Evolutionary conservation across 2,113 vertebrate species (phyloP).

Genomic region (Manacus vitellinus): DNA sequence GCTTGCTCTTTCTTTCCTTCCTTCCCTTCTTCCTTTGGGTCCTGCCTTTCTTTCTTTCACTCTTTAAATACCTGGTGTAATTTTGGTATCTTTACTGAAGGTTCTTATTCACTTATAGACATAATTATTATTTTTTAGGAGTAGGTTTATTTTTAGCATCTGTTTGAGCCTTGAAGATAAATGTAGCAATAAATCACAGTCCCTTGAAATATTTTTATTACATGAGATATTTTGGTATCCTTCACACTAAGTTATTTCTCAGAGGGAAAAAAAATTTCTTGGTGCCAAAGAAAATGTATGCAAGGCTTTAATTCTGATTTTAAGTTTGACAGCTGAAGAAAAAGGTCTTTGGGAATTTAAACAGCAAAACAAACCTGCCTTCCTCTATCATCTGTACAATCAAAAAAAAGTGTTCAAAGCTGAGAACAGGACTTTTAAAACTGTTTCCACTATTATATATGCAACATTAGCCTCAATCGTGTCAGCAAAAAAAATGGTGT

Average conservation of each 20-base stretch:
- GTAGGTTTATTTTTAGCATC: not conserved
- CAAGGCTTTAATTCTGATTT: not conserved
- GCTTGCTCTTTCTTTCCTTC: not conserved
- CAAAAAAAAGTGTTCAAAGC: not conserved
- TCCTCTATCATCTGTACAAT: not conserved
- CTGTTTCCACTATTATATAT: not conserved
- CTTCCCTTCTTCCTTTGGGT: not conserved
- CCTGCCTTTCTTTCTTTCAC: not conserved
- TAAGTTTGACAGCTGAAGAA: not conserved
- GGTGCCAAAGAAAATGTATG: not conserved
- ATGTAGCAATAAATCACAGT: not conserved
- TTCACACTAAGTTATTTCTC: not conserved
- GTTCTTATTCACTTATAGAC: not conserved
- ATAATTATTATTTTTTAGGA: not conserved
- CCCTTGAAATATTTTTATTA: not conserved
- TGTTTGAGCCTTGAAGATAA: constrained; percentile 14
- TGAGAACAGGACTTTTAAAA: not conserved
- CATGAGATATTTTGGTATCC: not conserved
- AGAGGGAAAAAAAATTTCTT: not conserved
- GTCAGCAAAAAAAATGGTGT: not conserved
- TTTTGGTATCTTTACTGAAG: not conserved
- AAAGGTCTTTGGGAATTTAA: not conserved
- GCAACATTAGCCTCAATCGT: not conserved
- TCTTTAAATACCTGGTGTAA: not conserved
- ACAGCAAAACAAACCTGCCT: not conserved